Evolutionary conservation across 2,888 invertebrate genomes (phyloP).

Genomic region (Polydrusus cervinus): DNA sequence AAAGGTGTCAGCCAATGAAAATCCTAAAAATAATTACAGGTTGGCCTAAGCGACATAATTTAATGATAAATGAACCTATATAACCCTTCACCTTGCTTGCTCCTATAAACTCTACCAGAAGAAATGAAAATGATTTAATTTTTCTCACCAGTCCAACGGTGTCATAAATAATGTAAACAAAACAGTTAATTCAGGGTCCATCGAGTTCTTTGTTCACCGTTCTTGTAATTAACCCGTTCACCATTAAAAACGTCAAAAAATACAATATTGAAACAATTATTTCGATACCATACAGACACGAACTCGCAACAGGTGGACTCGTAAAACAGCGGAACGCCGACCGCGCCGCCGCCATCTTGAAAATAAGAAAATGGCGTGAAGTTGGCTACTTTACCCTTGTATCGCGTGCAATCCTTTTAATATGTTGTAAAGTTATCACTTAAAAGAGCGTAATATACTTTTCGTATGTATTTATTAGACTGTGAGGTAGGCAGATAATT

Average conservation of each 20-base stretch:
- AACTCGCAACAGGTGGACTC: slow-evolving; percentile 49
- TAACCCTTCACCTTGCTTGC: no score
- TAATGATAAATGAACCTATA: no score
- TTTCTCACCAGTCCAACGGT: background rate
- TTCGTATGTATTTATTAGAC: slow-evolving; percentile 67
- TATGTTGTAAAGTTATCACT: slow-evolving; percentile 72
- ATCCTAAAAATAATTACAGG: no score
- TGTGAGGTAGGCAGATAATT: slow-evolving; percentile 41
- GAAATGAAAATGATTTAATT: background rate
- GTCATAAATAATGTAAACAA: slow-evolving; percentile 11
- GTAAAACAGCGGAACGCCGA: slow-evolving; percentile 58
- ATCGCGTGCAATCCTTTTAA: slow-evolving; percentile 69
- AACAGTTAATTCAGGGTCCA: background rate
- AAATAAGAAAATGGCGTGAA: slow-evolving; percentile 66
- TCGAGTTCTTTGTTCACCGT: slow-evolving; percentile 15
- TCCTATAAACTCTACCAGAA: no score
- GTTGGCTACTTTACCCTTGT: slow-evolving; percentile 66
- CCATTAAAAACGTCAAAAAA: slow-evolving; percentile 46
- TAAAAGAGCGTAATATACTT: slow-evolving; percentile 70
- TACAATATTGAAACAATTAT: slow-evolving; percentile 49
- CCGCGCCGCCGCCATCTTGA: slow-evolving; percentile 56
- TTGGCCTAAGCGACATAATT: no score
- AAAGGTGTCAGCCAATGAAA: no score
- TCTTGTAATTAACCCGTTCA: slow-evolving; percentile 30
- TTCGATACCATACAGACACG: slow-evolving; percentile 38